Conservation (phyloP, 1,140 invertebrate genomes). For the Holcopasites calliopsidis region DNA sequence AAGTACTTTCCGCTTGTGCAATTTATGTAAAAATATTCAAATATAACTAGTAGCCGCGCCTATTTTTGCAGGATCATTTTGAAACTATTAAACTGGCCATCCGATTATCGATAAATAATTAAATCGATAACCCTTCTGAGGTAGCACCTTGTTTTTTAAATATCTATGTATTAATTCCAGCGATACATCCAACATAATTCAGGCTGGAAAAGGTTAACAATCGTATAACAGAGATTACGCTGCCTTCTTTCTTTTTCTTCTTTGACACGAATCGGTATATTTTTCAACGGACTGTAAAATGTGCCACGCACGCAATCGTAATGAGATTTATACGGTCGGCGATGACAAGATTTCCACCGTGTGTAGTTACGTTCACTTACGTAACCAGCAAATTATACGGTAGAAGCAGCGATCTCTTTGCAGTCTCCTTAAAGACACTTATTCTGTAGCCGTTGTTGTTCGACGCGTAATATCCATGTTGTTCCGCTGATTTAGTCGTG, state of each 20-base stretch:
- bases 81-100: too few species aligned
- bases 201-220: not conserved
- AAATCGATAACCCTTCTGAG: too few species aligned
- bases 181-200: not conserved
- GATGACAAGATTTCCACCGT: conserved; percentile 40
- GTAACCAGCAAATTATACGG: conserved; percentile 44
- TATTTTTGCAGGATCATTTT: too few species aligned
- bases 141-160: too few species aligned
- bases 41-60: too few species aligned
- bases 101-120: too few species aligned
- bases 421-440: conserved; percentile 32
- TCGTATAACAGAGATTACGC: not conserved
- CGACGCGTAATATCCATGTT: conserved; percentile 22
- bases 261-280: not conserved
- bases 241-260: not conserved
- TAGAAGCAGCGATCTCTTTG: conserved; percentile 36
- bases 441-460: conserved; percentile 2
- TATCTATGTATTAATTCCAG: too few species aligned
- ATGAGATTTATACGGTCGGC: conserved; percentile 27
- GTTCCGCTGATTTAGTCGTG: not conserved
- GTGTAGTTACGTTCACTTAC: conserved; percentile 19
- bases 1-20: too few species aligned
- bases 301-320: conserved; percentile 23
- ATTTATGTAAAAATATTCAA: too few species aligned
- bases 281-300: conserved; percentile 5